Base-by-base conservation (phyloP, 2,797 vertebrate genomes). In the Aplochiton taeniatus region DNA sequence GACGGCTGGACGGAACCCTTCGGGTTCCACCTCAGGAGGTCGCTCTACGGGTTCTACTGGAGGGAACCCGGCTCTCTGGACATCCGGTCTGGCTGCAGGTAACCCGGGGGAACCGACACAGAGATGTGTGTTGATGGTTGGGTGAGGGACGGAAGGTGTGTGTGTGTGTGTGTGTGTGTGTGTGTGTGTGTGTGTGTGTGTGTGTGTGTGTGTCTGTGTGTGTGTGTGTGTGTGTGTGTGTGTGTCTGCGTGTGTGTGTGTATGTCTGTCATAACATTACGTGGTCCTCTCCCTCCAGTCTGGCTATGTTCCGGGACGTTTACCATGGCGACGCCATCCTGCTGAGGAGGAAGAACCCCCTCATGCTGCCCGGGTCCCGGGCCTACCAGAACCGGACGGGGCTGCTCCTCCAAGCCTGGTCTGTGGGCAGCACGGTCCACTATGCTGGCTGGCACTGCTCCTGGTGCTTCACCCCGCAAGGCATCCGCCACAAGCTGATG, bases 361-460 rank as follows among this genome's bases (percentile, higher is more conserved):
- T 98, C 88, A 96, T 95, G 68, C 95, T 99, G 96, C 93, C 96
- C 0, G 92, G 92, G 41, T 99, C 98, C 82, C 94, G 98, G 11
- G 95, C 94, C 75, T 98, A 99, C 0, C 96, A 99, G 86, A 98
- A 98, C 65, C 94, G 94, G 88, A 98, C 96, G 0, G 95, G 96
- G 63, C 96, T 98, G 88, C 98, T 98, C 83, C 87, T 99, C 89
- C 96, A 97, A 77, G 96, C 98, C 91, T 99, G 98, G 98, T 94
- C 97, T 0, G 75, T 99, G 52, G 98, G 98, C 63, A 99, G 96
- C 80, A 95, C 97, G 0, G 93, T 98, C 74, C 98, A 99, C 86
- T 99, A 97, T 9, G 96, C 98, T 4, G 98, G 98, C 58, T 99
- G 98, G 98, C 98, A 99, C 87, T 99, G 98, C 83, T 99, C 97